Evolutionary conservation across 2,888 invertebrate species (phyloP).

Genomic region (Caenorhabditis angaria): DNA sequence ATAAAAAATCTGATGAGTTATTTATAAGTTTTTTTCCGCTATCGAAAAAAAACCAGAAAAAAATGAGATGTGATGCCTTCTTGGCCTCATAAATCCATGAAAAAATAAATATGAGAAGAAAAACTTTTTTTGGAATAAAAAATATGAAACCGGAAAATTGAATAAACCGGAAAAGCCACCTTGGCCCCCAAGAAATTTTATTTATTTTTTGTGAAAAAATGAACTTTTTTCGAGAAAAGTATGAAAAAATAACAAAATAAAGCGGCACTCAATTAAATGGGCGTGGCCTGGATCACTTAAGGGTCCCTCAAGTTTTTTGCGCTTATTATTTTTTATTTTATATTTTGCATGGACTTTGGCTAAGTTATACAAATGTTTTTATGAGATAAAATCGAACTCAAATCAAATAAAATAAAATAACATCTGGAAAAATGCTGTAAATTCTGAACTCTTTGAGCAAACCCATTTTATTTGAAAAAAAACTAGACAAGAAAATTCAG

Average conservation of each 20-base stretch:
- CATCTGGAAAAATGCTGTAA: too few species aligned
- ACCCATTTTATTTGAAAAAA: too few species aligned
- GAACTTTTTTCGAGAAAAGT: too few species aligned
- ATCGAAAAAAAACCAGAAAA: too few species aligned
- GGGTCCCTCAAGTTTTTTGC: neutral
- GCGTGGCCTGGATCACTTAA: neutral
- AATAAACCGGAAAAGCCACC: constrained; percentile 1
- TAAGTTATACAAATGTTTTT: too few species aligned
- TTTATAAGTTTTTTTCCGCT: neutral
- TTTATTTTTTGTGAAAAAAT: too few species aligned
- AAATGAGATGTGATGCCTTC: neutral
- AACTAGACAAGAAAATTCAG: neutral
- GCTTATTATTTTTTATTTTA: neutral
- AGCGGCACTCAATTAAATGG: neutral
- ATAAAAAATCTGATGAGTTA: constrained; percentile 1
- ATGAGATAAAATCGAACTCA: too few species aligned
- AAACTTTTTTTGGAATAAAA: neutral
- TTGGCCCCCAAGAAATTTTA: neutral
- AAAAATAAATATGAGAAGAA: too few species aligned
- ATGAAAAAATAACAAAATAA: neutral
- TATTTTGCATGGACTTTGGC: neutral
- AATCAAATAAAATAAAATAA: too few species aligned
- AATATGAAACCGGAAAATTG: neutral
- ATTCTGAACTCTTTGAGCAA: too few species aligned
- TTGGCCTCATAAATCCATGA: neutral